These are phyloP conservation scores for Cyprinodon brontotheroides DNA, from an alignment of 2,113 vertebrate genomes.

Conservation along the genomic window DNA sequence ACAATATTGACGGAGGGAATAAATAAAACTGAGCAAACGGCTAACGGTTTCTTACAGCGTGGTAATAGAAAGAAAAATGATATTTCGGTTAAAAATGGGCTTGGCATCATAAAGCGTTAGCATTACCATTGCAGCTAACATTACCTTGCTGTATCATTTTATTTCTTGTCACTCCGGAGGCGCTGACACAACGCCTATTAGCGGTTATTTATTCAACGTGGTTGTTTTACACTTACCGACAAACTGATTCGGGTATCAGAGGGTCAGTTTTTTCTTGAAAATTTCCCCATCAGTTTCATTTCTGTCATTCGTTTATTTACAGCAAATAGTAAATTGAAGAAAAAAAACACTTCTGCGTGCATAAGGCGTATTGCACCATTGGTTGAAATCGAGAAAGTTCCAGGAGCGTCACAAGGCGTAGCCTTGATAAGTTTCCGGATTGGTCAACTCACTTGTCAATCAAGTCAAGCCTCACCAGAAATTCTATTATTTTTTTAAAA, in stretches of 20 bases:
- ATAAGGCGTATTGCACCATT: constrained; percentile 58
- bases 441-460: constrained; percentile 55
- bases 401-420: constrained; percentile 47
- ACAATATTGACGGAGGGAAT: background rate
- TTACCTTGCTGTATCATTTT: constrained; percentile 64
- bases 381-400: constrained; percentile 72
- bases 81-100: constrained; percentile 7
- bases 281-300: constrained; percentile 37
- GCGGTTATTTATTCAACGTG: background rate
- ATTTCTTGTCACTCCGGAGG: constrained; percentile 11
- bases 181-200: too few species aligned
- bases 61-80: background rate
- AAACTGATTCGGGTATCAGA: constrained; percentile 14
- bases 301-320: constrained; percentile 83
- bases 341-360: constrained; percentile 31
- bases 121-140: constrained; percentile 58
- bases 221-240: constrained; percentile 47
- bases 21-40: background rate
- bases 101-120: constrained; percentile 62
- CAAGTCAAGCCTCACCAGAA: constrained; percentile 2
- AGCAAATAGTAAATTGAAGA: constrained; percentile 52
- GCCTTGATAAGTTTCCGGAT: constrained; percentile 24
- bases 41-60: background rate
- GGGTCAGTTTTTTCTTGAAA: constrained; percentile 32
- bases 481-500: fast-evolving